Conservation (phyloP, 2,113 vertebrate species). For the Ictalurus furcatus region DNA sequence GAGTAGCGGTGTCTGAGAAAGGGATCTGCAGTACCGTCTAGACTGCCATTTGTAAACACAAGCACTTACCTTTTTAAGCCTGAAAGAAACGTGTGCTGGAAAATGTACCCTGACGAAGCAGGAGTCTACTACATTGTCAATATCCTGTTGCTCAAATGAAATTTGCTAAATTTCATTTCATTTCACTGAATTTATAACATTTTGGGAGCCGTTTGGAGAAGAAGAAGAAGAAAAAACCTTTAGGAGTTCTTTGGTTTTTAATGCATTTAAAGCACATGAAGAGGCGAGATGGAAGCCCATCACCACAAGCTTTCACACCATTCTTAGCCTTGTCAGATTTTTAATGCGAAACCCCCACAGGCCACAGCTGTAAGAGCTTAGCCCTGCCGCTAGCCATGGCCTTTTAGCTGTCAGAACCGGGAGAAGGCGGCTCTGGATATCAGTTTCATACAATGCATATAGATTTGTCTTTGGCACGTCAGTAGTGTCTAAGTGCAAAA, state of each 20-base stretch:
- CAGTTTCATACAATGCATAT: not conserved
- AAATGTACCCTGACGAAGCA: not conserved
- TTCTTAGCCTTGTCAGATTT: slow-evolving; percentile 3
- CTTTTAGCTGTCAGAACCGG: slow-evolving; percentile 27
- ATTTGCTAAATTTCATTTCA: too few relatives aligned
- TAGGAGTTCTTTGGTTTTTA: not conserved
- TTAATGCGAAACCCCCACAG: not conserved
- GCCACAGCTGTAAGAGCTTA: not conserved
- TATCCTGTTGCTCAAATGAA: not conserved
- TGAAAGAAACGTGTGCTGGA: not conserved
- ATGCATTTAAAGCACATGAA: not conserved
- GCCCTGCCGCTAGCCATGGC: slow-evolving; percentile 14
- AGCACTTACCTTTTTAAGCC: not conserved
- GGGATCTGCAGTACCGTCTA: not conserved
- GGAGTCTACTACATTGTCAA: not conserved
- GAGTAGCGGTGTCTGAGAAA: not conserved
- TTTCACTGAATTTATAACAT: too few relatives aligned
- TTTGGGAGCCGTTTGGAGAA: too few relatives aligned
- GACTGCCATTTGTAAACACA: not conserved
- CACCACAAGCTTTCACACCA: not conserved
- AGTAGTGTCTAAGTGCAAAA: slow-evolving; percentile 17
- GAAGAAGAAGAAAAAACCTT: not conserved
- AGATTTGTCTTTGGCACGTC: not conserved
- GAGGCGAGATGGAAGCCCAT: not conserved
- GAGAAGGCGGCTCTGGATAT: not conserved